phyloP scores from a whole-genome alignment of 2,888 invertebrate genomes.

The Gandaritis pyraliata region DNA sequence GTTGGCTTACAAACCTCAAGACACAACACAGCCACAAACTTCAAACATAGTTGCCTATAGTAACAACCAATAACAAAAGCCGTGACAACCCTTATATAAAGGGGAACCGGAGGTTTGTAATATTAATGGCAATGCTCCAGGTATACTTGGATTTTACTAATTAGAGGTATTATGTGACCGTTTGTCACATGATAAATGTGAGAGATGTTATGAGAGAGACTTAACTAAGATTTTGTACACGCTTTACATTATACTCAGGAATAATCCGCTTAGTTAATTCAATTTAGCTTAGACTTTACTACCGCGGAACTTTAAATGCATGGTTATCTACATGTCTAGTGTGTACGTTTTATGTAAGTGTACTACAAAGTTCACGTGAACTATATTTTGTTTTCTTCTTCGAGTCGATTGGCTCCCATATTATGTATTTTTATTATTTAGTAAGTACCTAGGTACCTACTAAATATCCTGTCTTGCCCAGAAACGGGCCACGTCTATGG shows the following conservation, averaged over 20 bases:
- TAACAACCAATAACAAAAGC: conserved; percentile 29
- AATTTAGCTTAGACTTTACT: conserved; percentile 24
- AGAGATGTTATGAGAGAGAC: conserved; percentile 66
- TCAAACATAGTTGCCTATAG: conserved; percentile 13
- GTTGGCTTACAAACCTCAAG: neutral
- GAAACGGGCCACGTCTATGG: no score
- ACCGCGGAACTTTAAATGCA: conserved; percentile 49
- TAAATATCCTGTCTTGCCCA: no score
- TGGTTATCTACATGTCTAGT: no score
- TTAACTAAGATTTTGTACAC: conserved; percentile 67
- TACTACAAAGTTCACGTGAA: no score
- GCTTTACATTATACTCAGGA: conserved; percentile 62
- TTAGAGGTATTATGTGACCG: conserved; percentile 80
- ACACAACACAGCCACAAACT: conserved; percentile 17
- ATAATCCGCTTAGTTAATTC: conserved; percentile 43
- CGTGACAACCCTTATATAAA: conserved; percentile 42
- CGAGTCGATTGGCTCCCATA: no score
- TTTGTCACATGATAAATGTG: conserved; percentile 80
- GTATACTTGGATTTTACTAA: conserved; percentile 83
- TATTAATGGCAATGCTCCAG: conserved; percentile 80
- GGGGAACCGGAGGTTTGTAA: conserved; percentile 64
- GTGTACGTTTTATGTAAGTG: no score
- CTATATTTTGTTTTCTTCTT: no score
- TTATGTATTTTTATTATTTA: no score
- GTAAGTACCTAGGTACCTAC: no score